Evolutionary conservation across 2,113 vertebrate genomes (phyloP).

Genomic region (Mormoops blainvillei): DNA sequence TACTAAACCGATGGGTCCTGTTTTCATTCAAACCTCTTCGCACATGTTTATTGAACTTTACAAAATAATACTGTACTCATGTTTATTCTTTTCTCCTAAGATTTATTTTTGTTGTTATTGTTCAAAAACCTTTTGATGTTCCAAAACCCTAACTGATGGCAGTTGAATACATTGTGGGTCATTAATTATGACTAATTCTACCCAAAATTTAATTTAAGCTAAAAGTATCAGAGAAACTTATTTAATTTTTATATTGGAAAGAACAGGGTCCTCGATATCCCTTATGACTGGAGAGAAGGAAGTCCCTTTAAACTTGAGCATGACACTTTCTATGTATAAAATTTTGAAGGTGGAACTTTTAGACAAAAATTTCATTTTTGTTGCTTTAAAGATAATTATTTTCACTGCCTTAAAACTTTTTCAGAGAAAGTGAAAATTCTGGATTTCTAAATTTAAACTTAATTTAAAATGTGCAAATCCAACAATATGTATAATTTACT

Average conservation of each 20-base stretch:
- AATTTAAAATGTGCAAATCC: not conserved
- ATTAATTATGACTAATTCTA: not conserved
- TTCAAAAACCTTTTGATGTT: conserved; percentile 18
- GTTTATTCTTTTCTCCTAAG: conserved; percentile 4
- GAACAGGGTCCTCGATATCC: not conserved
- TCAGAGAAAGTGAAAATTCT: not conserved
- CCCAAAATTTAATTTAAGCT: conserved; percentile 8
- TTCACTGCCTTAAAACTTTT: not conserved
- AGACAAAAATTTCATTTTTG: not conserved
- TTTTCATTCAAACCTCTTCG: conserved; percentile 31
- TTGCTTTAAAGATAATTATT: conserved; percentile 23
- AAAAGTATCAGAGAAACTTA: not conserved
- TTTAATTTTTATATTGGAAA: not conserved
- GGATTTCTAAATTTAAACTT: not conserved
- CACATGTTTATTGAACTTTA: conserved; percentile 43
- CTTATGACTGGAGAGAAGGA: not conserved
- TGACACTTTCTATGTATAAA: not conserved
- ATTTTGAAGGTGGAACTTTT: not conserved
- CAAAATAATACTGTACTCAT: not conserved
- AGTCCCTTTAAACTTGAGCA: not conserved
- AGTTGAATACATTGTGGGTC: not conserved
- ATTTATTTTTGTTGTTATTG: conserved; percentile 39
- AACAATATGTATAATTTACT: not conserved
- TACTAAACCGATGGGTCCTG: not conserved
- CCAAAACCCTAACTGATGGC: not conserved